phyloP scores from a whole-genome alignment of 2,888 invertebrate species.

The Xanthia togata region DNA sequence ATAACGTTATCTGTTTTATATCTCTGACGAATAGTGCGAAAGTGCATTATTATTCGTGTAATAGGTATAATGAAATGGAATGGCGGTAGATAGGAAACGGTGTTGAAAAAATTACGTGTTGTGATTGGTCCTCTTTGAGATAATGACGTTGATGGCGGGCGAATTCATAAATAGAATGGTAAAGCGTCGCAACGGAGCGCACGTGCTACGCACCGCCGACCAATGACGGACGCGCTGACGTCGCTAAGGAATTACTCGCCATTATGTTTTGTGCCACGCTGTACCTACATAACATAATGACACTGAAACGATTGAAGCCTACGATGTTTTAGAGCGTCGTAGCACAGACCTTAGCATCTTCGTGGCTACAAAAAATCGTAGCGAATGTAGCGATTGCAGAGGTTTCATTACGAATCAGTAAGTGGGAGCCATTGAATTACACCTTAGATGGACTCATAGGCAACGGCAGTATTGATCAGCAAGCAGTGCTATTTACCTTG shows the following conservation, averaged over 20 bases:
- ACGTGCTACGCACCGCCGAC: conserved; percentile 55
- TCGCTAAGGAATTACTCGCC: conserved; percentile 46
- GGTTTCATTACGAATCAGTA: not conserved
- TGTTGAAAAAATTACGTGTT: conserved; percentile 53
- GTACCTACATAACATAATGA: conserved; percentile 17
- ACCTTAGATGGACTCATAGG: not conserved
- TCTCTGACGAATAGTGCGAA: conserved; percentile 64
- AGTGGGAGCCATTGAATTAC: not conserved
- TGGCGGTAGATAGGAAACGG: conserved; percentile 49
- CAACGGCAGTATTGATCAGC: not conserved
- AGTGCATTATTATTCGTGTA: conserved; percentile 42
- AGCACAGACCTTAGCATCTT: not conserved
- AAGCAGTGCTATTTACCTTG: not conserved
- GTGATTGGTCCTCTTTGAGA: conserved; percentile 72
- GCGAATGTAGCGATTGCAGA: not conserved
- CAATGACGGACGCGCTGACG: conserved; percentile 68
- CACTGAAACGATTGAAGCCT: conserved; percentile 32
- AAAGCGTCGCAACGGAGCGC: conserved; percentile 65
- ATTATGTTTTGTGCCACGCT: conserved; percentile 36
- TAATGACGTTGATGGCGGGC: conserved; percentile 66
- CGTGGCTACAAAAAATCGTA: not conserved
- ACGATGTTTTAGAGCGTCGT: not conserved
- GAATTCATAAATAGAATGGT: conserved; percentile 63
- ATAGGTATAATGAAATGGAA: conserved; percentile 55
- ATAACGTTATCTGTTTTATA: conserved; percentile 54